phyloP scores from a whole-genome alignment of 2,888 invertebrate species.

The Troglohyphantes excavatus region DNA sequence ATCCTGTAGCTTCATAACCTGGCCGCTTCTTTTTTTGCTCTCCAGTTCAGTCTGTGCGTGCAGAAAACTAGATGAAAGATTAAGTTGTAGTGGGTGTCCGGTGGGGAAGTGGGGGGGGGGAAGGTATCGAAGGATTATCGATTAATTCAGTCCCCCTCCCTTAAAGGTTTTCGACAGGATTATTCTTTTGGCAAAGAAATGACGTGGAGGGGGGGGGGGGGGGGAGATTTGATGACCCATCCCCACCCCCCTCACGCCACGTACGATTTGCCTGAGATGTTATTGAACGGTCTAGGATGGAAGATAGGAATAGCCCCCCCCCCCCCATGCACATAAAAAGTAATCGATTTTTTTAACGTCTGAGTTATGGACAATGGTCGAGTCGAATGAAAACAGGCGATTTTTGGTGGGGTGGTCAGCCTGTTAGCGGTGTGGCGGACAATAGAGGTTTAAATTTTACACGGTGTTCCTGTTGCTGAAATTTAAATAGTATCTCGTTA shows the following conservation, averaged over 20 bases:
- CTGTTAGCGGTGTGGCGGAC: too few relatives aligned
- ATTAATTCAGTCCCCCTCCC: constrained; percentile 35
- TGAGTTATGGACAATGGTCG: constrained; percentile 46
- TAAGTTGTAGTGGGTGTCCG: constrained; percentile 34
- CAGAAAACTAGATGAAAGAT: constrained; percentile 71
- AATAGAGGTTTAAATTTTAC: too few relatives aligned
- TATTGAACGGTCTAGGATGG: constrained; percentile 48
- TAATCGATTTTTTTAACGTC: constrained; percentile 61
- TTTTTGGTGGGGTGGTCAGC: background rate
- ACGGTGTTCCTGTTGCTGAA: too few relatives aligned
- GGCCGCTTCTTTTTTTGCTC: too few relatives aligned
- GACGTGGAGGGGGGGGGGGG: background rate
- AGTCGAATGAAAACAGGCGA: background rate
- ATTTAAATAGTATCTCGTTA: too few relatives aligned
- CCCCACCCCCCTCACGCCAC: background rate
- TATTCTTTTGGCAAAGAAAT: constrained; percentile 55
- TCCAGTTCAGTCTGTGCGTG: constrained; percentile 23
- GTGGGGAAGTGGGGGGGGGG: constrained; percentile 16
- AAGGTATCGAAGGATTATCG: constrained; percentile 62
- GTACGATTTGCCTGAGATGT: constrained; percentile 65
- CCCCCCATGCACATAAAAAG: constrained; percentile 16
- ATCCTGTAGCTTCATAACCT: too few relatives aligned
- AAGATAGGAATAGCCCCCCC: constrained; percentile 23
- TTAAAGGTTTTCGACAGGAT: constrained; percentile 51
- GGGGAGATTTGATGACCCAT: constrained; percentile 12